Conservation (phyloP, 1,140 invertebrate genomes). For the Leptinotarsa defecta region DNA sequence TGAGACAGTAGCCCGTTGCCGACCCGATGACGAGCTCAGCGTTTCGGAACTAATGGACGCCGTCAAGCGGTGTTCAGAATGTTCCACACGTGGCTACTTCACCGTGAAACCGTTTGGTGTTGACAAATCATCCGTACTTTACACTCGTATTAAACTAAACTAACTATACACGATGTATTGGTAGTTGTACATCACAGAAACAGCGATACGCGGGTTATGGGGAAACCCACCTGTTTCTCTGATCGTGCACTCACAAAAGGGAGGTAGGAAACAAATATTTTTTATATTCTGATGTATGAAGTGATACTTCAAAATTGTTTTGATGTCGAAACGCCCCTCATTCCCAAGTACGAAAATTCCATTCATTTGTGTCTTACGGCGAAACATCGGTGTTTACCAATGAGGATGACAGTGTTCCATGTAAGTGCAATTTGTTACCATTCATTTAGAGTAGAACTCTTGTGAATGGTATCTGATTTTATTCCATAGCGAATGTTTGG, state of each 20-base stretch:
- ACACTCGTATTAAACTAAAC: conserved; percentile 42
- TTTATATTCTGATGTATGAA: too few relatives aligned
- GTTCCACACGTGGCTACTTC: conserved; percentile 48
- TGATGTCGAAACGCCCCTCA: too few relatives aligned
- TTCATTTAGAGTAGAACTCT: too few relatives aligned
- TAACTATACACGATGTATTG: conserved; percentile 12
- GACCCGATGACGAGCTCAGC: conserved; percentile 29
- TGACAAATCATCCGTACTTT: conserved; percentile 53
- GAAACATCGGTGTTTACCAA: too few relatives aligned
- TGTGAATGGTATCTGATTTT: too few relatives aligned
- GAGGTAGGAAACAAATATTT: too few relatives aligned
- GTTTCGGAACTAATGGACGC: conserved; percentile 47
- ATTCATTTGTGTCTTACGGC: neutral
- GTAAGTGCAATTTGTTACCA: too few relatives aligned
- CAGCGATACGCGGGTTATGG: neutral
- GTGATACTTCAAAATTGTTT: too few relatives aligned
- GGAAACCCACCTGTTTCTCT: conserved; percentile 11
- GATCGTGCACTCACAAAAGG: neutral
- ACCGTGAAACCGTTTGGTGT: conserved; percentile 53
- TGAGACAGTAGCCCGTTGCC: conserved; percentile 23
- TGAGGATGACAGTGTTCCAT: too few relatives aligned
- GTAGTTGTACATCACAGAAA: neutral
- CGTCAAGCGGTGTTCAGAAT: conserved; percentile 32
- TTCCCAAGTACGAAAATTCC: neutral
- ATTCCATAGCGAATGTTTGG: too few relatives aligned